A percentile compares a stretch with the other conserved stretches of the same genome.
Conservation (phyloP, 2,888 invertebrate genomes). For the Apantesis nais region DNA sequence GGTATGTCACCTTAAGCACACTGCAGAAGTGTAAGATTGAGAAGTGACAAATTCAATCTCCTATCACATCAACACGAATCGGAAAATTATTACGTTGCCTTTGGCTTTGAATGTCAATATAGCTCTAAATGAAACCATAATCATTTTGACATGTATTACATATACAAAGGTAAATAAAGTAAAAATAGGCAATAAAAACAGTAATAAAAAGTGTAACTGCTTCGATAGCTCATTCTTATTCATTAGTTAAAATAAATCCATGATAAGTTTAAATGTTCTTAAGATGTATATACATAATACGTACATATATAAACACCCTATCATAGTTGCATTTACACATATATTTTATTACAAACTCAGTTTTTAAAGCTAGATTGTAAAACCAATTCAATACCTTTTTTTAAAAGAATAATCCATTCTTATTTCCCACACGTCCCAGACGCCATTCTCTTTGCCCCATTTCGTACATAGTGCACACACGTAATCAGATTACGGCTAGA, state of each 20-base stretch:
- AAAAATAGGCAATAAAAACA: too few relatives aligned
- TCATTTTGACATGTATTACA: too few relatives aligned
- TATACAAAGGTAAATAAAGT: too few relatives aligned
- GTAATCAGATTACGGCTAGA: neutral
- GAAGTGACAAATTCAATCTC: neutral
- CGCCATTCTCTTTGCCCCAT: neutral
- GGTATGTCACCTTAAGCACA: neutral
- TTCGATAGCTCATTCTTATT: neutral
- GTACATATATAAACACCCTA: too few relatives aligned
- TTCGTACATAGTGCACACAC: neutral
- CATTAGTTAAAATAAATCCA: neutral
- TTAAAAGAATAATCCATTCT: neutral
- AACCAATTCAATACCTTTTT: neutral
- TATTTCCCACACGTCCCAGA: neutral
- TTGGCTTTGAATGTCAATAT: too few relatives aligned
- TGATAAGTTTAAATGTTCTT: neutral
- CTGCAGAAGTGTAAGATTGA: neutral
- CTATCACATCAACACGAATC: too few relatives aligned
- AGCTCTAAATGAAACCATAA: too few relatives aligned
- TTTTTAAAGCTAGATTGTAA: neutral
- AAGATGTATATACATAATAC: neutral
- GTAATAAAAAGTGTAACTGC: too few relatives aligned
- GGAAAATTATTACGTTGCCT: too few relatives aligned
- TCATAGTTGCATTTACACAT: too few relatives aligned
- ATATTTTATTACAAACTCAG: neutral